phyloP scores from a whole-genome alignment of 2,888 invertebrate species.

The Heteromurus nitidus region DNA sequence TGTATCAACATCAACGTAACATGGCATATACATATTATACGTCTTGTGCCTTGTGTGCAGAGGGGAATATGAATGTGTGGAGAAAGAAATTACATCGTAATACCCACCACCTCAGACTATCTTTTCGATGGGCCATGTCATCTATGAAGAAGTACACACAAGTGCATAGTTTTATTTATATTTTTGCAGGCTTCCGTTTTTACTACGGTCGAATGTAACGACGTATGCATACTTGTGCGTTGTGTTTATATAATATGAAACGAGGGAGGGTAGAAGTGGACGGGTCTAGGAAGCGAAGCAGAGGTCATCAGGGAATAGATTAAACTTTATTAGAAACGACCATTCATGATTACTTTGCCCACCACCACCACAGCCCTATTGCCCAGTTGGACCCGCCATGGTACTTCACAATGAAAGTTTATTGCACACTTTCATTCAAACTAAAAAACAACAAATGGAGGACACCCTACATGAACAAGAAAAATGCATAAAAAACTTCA shows the following conservation, averaged over 20 bases:
- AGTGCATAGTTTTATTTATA: slow-evolving; percentile 53
- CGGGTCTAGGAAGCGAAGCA: slow-evolving; percentile 35
- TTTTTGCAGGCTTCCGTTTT: slow-evolving; percentile 60
- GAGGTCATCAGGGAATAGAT: slow-evolving; percentile 66
- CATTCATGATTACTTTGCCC: slow-evolving; percentile 60
- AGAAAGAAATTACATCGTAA: too few species aligned
- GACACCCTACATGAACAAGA: background rate
- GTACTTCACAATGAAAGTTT: slow-evolving; percentile 24
- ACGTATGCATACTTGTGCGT: too few species aligned
- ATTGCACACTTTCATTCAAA: slow-evolving; percentile 28
- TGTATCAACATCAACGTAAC: too few species aligned
- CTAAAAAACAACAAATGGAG: background rate
- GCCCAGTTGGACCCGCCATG: slow-evolving; percentile 26
- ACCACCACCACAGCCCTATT: slow-evolving; percentile 34
- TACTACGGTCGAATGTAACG: slow-evolving; percentile 21
- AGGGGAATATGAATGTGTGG: too few species aligned
- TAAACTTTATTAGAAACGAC: slow-evolving; percentile 62
- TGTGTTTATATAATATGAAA: slow-evolving; percentile 37
- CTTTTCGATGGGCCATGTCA: slow-evolving; percentile 61
- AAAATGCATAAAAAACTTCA: background rate
- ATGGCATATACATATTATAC: too few species aligned
- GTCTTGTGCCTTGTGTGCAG: too few species aligned
- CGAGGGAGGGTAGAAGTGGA: slow-evolving; percentile 29
- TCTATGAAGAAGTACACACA: slow-evolving; percentile 24
- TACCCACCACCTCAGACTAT: slow-evolving; percentile 35